Evolutionary conservation across 2,113 vertebrate genomes (phyloP), one percentile per base, ranked within the genome.

Genomic region (Macquaria ambigua): DNA sequence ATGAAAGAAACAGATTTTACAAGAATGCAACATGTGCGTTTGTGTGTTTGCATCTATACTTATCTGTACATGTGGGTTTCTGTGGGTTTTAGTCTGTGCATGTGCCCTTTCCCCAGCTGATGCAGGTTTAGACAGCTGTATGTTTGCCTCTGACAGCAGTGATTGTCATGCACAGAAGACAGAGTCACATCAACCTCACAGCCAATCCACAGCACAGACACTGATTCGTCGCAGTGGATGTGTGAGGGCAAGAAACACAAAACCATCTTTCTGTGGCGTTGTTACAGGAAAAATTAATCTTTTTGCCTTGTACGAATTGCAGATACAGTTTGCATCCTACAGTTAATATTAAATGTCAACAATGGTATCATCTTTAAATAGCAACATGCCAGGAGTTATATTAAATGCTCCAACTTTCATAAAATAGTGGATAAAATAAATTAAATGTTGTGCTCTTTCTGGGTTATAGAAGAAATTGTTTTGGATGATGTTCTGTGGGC

Each of bases 341-440:
- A 11, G 28, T 43, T 20, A 3, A n/a, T 53, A 8, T 43, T 62
- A 2, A 34, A 53, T 67, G 55, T 66, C 14, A 59, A 25, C 25
- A n/a, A 25, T 66, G 12, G 31, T 23, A 25, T 1, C 6, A 28
- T 83, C 4, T 61, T 50, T 9, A 48, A 46, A 48, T 3, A 50
- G 59, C 12, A 28, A 3, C n/a, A 23, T 14, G 10, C 12, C 14
- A 16, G 11, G 23, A 56, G 23, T 77, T 15, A 23, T 69, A 58
- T 83, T 77, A 37, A 83, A 73, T 23, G 61, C 41, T 77, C 23
- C 7, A 11, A 48, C 58, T n/a, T 55, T 62, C 34, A 68, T 48
- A n/a, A 39, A 67, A 82, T 37, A 62, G 56, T 8, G 31, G 28
- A 67, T 16, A 2, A 7, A 20, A 63, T 74, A 7, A 8, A 70